phyloP scores from a whole-genome alignment of 1,140 invertebrate species.

The Leptinotarsa undecemlineata region DNA sequence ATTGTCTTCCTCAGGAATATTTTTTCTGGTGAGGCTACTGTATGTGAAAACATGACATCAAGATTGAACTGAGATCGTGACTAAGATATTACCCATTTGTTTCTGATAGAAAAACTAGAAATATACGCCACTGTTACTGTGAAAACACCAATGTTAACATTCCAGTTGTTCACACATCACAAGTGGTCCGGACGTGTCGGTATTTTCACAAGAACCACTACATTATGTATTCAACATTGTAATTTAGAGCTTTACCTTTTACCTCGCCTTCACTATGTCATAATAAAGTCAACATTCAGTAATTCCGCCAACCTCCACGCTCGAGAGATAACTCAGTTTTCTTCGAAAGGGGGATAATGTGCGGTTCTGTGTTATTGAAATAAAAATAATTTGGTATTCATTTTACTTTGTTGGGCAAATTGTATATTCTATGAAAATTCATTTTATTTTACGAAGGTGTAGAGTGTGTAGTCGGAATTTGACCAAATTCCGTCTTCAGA shows the following conservation, averaged over 20 bases:
- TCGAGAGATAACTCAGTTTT: conserved; percentile 5
- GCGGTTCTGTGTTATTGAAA: not conserved
- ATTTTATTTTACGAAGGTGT: too few relatives aligned
- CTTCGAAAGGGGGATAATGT: not conserved
- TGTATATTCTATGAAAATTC: too few relatives aligned
- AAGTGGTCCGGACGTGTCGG: conserved; percentile 16
- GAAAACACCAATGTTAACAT: not conserved
- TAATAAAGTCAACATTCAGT: conserved; percentile 14
- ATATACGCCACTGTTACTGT: conserved; percentile 7
- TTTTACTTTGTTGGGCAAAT: too few relatives aligned
- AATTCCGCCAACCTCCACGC: not conserved
- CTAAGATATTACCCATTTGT: too few relatives aligned
- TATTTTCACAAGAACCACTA: conserved; percentile 15
- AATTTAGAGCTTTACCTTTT: conserved; percentile 18
- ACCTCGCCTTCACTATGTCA: conserved; percentile 5
- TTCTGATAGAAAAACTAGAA: too few relatives aligned
- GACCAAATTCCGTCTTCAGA: too few relatives aligned
- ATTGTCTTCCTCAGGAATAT: too few relatives aligned
- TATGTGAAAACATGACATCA: too few relatives aligned
- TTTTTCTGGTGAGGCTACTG: too few relatives aligned
- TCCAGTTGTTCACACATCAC: conserved; percentile 13
- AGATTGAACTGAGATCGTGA: too few relatives aligned
- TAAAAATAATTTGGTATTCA: conserved; percentile 2
- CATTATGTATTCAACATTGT: conserved; percentile 12
- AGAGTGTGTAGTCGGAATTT: too few relatives aligned